Base-by-base conservation (phyloP, 2,113 vertebrate species). In the Gorsachius goisagi region DNA sequence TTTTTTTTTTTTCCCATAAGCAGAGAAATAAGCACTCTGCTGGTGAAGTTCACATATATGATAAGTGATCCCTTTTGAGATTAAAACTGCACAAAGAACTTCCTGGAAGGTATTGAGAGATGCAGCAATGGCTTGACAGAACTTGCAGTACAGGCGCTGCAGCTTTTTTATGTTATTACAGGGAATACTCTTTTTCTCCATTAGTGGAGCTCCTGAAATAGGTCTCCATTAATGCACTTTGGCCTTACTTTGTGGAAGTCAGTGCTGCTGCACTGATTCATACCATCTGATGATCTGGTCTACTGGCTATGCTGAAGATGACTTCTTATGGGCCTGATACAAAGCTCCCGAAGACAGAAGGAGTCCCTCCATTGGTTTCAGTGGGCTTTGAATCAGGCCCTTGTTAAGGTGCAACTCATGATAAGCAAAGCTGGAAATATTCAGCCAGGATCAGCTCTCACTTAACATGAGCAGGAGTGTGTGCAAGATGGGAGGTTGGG, bases 211-310 rank as follows among this genome's bases (percentile, higher is more conserved):
- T 88, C 41, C 60, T 74, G 45, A 69, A 92, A 47, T 12, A 59
- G 6, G 24, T 45, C 16, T 55, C n/a, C 12, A 6, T 68, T 47
- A 37, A 19, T 11, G 26, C 47, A 9, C 12, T 59, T 87, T 52
- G 20, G 7, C 23, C 15, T 83, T 0, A 2, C 20, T 85, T 76
- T 2, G 0, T 23, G 35, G 27, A 50, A 74, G 22, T 28, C 2
- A 0, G 19, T 50, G 35, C 11, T 2, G 0, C 32, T 91, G 52
- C 47, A 23, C 9, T 74, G 50, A 55, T 93, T 44, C 49, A 4
- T n/a, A 30, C 8, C 33, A 21, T 2, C 11, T 59, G n/a, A 68
- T 37, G 44, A 64, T 23, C 17, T 0, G 0, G 8, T 30, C 15
- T 64, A 13, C 10, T 41, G 9, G 1, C 39, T 39, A 4, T 44